These are phyloP conservation scores for Desmophyllum pertusum DNA, from an alignment of 92 coral and sea anemone species.

Conservation along the genomic window DNA sequence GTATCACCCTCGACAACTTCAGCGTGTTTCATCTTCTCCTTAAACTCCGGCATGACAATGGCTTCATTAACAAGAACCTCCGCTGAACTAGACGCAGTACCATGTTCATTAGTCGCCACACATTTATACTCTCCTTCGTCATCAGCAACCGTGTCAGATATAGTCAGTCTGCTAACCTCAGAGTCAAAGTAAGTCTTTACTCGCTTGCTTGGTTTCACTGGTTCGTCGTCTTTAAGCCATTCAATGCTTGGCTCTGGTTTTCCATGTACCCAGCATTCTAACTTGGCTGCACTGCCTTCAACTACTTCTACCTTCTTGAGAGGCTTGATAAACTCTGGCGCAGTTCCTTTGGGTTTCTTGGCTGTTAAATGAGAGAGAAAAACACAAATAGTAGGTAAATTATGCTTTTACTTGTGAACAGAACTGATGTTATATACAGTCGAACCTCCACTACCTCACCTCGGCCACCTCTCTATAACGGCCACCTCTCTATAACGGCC, in stretches of 20 bases:
- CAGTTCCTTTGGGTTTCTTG: constrained; percentile 83
- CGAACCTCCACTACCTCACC: too few species aligned
- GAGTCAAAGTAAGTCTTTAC: constrained; percentile 73
- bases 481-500: too few species aligned
- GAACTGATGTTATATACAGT: too few species aligned
- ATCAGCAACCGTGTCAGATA: constrained; percentile 62
- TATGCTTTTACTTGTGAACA: not conserved
- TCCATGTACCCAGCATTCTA: constrained; percentile 80
- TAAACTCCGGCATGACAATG: constrained; percentile 78
- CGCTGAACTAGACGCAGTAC: constrained; percentile 74
- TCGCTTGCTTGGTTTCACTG: constrained; percentile 41
- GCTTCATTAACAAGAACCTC: constrained; percentile 64
- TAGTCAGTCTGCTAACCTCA: constrained; percentile 74
- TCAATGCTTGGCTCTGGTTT: constrained; percentile 80
- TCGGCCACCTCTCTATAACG: too few species aligned
- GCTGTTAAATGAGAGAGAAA: constrained; percentile 46
- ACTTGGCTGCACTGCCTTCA: constrained; percentile 71
- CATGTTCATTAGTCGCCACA: constrained; percentile 75
- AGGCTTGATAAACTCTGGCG: constrained; percentile 77
- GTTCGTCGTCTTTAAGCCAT: constrained; percentile 87
- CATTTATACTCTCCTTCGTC: constrained; percentile 86
- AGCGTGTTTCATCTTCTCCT: constrained; percentile 70
- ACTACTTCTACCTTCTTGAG: constrained; percentile 71
- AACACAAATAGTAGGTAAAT: not conserved
- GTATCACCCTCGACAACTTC: constrained; percentile 72